Evolutionary conservation across 1,140 invertebrate genomes (phyloP).

Genomic region (Drosophila sp.): DNA sequence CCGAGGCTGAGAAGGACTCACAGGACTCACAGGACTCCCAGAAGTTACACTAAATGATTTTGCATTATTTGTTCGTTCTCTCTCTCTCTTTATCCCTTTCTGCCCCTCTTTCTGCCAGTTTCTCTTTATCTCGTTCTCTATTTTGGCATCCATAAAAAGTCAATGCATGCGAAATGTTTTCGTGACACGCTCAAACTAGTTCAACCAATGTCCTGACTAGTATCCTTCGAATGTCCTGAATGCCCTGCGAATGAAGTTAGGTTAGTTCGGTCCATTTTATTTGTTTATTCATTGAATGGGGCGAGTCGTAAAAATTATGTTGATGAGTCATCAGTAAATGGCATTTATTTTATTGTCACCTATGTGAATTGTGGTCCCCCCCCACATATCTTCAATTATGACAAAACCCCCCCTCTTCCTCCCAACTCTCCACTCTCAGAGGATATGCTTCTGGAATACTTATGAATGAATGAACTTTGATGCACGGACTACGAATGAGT

Average conservation of each 20-base stretch:
- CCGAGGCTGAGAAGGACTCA: conserved; percentile 20
- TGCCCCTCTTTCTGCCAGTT: background rate
- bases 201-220: background rate
- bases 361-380: conserved; percentile 37
- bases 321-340: conserved; percentile 84
- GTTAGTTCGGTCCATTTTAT: conserved; percentile 62
- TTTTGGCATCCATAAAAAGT: conserved; percentile 72
- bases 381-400: conserved; percentile 57
- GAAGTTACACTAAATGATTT: conserved; percentile 78
- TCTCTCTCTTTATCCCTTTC: background rate
- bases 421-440: no score
- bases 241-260: conserved; percentile 11
- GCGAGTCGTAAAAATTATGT: conserved; percentile 82
- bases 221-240: conserved; percentile 12
- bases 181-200: conserved; percentile 74
- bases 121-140: conserved; percentile 23
- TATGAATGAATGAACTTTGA: conserved; percentile 46
- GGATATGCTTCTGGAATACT: conserved; percentile 43
- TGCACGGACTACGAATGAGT: conserved; percentile 72
- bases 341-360: conserved; percentile 84
- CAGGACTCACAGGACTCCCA: conserved; percentile 3
- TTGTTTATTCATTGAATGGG: conserved; percentile 81
- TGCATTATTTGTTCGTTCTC: conserved; percentile 74
- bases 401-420: conserved; percentile 9
- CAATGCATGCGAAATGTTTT: conserved; percentile 83